Percentiles rank a stretch among this genome's conserved stretches.
Evolutionary conservation across 2,113 vertebrate species (phyloP).

Genomic region (Microtus montanus): DNA sequence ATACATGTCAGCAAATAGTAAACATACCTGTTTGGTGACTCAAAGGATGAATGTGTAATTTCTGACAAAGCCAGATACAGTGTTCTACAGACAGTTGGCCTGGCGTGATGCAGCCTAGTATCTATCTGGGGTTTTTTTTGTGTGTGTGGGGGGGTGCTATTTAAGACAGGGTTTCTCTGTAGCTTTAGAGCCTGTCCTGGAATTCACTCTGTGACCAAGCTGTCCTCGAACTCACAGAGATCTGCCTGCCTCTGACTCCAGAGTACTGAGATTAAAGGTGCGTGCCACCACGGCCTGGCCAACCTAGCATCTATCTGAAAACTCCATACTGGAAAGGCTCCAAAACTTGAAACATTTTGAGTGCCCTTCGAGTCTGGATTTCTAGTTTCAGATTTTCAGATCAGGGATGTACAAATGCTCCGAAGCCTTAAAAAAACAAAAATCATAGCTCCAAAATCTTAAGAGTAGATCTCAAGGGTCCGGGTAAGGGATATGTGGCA

Average conservation of each 20-base stretch:
- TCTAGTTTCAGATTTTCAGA: not conserved
- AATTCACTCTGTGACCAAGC: too few relatives aligned
- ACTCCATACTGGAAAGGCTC: not conserved
- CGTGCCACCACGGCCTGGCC: too few relatives aligned
- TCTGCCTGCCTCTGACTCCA: too few relatives aligned
- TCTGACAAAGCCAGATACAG: not conserved
- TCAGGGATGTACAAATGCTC: not conserved
- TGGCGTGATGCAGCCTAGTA: not conserved
- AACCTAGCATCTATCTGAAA: not conserved
- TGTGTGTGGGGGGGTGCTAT: too few relatives aligned
- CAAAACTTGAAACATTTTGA: not conserved
- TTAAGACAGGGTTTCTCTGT: too few relatives aligned
- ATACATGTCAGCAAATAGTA: not conserved
- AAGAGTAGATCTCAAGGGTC: not conserved
- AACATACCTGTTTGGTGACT: slow-evolving; percentile 19
- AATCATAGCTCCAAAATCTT: not conserved
- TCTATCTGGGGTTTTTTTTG: not conserved
- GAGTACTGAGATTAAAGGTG: too few relatives aligned
- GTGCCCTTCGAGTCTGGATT: not conserved
- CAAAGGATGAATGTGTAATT: not conserved
- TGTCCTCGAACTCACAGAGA: too few relatives aligned
- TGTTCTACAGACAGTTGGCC: not conserved
- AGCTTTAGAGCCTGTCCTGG: too few relatives aligned
- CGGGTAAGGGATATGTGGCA: too few relatives aligned
- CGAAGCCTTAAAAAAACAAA: not conserved